phyloP scores from a whole-genome alignment of 2,888 invertebrate species.

The Tenthredo scrophulariae region DNA sequence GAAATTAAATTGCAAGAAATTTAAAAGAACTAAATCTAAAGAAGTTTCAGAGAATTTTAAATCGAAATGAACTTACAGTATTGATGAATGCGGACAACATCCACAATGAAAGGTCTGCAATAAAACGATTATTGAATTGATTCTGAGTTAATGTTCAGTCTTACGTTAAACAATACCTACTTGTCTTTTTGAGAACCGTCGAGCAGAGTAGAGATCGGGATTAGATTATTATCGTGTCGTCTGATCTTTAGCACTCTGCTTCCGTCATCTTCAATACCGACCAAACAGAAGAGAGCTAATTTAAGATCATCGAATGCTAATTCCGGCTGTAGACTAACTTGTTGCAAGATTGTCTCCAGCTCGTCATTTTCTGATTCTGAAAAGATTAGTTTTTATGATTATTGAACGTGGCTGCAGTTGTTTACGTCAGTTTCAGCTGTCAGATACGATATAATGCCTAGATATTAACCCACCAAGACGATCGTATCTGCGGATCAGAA shows the following conservation, averaged over 20 bases:
- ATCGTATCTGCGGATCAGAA: slow-evolving; percentile 69
- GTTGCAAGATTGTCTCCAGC: slow-evolving; percentile 62
- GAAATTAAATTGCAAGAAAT: slow-evolving; percentile 19
- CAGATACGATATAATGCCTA: background rate
- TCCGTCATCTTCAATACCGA: slow-evolving; percentile 70
- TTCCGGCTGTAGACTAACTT: slow-evolving; percentile 65
- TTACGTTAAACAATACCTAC: slow-evolving; percentile 60
- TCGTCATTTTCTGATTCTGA: slow-evolving; percentile 64
- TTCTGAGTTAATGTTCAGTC: background rate
- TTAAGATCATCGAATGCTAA: slow-evolving; percentile 67
- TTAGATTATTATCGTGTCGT: slow-evolving; percentile 75
- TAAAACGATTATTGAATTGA: slow-evolving; percentile 34
- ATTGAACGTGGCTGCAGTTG: background rate
- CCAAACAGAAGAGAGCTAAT: slow-evolving; percentile 64
- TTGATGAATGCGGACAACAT: slow-evolving; percentile 78
- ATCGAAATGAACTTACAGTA: slow-evolving; percentile 72
- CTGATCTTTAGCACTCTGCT: slow-evolving; percentile 78
- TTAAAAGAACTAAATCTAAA: slow-evolving; percentile 6
- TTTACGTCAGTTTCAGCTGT: background rate
- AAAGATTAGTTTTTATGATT: background rate
- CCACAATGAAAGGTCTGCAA: slow-evolving; percentile 77
- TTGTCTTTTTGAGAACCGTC: slow-evolving; percentile 72
- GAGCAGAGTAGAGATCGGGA: slow-evolving; percentile 77
- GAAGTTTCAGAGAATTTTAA: background rate
- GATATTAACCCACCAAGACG: slow-evolving; percentile 65